Conservation (phyloP, 2,113 vertebrate genomes). For the cat (Felis catus) region DNA sequence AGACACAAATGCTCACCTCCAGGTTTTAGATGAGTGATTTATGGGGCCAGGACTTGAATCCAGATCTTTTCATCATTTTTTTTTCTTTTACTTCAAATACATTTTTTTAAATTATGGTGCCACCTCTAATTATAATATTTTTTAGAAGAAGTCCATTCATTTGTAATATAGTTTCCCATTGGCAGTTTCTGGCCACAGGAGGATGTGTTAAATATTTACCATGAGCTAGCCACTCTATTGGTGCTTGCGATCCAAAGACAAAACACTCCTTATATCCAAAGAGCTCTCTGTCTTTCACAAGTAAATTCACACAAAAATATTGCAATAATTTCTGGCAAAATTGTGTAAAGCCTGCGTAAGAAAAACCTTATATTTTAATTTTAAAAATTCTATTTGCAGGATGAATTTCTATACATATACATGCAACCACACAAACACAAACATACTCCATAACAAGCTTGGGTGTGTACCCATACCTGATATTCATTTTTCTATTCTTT, state of each 20-base stretch:
- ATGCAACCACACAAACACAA: neutral
- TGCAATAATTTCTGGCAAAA: neutral
- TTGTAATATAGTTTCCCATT: neutral
- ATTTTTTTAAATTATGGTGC: neutral
- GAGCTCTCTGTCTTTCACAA: neutral
- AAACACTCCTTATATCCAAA: neutral
- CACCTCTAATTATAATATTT: neutral
- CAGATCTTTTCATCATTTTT: neutral
- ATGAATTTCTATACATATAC: neutral
- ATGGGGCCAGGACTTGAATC: neutral
- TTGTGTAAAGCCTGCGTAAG: neutral
- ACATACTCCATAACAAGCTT: neutral
- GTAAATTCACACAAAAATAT: neutral
- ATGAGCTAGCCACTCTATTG: neutral
- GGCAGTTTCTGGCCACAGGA: neutral
- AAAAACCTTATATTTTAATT: neutral
- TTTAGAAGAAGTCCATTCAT: neutral
- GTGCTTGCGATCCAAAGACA: neutral
- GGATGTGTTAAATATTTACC: neutral
- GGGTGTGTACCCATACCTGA: neutral
- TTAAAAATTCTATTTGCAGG: neutral
- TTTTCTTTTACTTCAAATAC: neutral
- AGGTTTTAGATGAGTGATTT: neutral
- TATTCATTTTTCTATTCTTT: neutral
- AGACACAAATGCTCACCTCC: neutral